Evolutionary conservation across 2,113 vertebrate species (phyloP).

Genomic region (rabbit (Oryctolagus cuniculus)): mOryCun1.1 NC_091443.1:58727501-58728000

Average conservation of each 20-base stretch:
- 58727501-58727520: too few species aligned
- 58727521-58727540: too few species aligned
- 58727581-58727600: too few species aligned
- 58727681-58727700: not conserved
- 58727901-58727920: not conserved
- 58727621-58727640: too few species aligned
- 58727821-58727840: not conserved
- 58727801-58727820: not conserved
- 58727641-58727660: too few species aligned
- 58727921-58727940: not conserved
- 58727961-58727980: not conserved
- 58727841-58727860: not conserved
- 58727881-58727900: not conserved
- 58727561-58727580: too few species aligned
- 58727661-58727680: too few species aligned
- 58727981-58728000: conserved; percentile 9
- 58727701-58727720: not conserved
- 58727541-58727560: too few species aligned
- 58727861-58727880: not conserved
- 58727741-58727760: not conserved
- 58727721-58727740: not conserved
- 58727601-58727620: too few species aligned
- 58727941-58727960: not conserved
- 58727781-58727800: not conserved
- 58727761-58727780: not conserved